Evolutionary conservation across 2,797 vertebrate species (phyloP).

Genomic region (Phaenicophaeus curvirostris): DNA sequence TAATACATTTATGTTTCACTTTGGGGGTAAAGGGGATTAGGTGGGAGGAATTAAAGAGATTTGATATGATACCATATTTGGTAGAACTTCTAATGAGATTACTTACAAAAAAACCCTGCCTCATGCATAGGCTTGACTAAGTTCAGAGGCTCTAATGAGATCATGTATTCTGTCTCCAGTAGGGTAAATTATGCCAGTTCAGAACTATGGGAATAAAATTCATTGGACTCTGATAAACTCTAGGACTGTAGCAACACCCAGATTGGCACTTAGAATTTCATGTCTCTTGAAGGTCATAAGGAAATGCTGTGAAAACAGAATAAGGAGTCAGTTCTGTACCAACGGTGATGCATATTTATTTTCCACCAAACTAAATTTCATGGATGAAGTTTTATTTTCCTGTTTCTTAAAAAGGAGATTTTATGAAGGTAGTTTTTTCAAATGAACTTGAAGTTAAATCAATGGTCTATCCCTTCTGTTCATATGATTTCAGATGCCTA

Average conservation of each 20-base stretch:
- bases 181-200: constrained; percentile 35
- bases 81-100: constrained; percentile 57
- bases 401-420: constrained; percentile 49
- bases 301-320: not conserved
- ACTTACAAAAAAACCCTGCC: not conserved
- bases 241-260: constrained; percentile 4
- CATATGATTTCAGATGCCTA: constrained; percentile 54
- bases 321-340: not conserved
- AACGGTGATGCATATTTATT: not conserved
- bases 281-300: constrained; percentile 5
- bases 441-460: constrained; percentile 57
- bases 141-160: constrained; percentile 52
- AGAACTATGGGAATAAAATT: constrained; percentile 30
- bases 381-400: constrained; percentile 51
- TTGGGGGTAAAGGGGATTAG: constrained; percentile 52
- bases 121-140: constrained; percentile 33
- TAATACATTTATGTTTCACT: constrained; percentile 45
- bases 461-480: constrained; percentile 70
- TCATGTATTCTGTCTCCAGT: constrained; percentile 33
- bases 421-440: constrained; percentile 36
- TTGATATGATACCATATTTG: constrained; percentile 65
- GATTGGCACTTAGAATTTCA: constrained; percentile 2
- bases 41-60: constrained; percentile 57
- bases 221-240: constrained; percentile 43
- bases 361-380: constrained; percentile 18